Evolutionary conservation across 2,888 invertebrate genomes (phyloP), one percentile per base, ranked within the genome.

Genomic region (Notodonta dromedarius): DNA sequence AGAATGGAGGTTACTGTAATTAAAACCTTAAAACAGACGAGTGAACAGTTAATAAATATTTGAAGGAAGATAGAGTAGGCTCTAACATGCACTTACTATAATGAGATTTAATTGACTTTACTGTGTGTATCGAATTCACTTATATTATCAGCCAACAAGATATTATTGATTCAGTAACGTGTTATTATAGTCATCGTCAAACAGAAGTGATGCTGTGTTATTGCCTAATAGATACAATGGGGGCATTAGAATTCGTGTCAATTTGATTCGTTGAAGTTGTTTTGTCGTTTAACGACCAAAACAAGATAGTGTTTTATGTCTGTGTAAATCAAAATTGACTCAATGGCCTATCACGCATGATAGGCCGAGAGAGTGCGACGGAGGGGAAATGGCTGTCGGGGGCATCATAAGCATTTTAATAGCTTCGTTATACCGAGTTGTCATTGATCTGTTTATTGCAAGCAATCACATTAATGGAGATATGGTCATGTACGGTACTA

Each of bases 381-480:
- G 35, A 58, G 59, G 61, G 55, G 62, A 66, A 70, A 65, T 57
- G 61, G 14, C 44, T 59, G 61, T 61, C 54, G 44, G 16, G 54
- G 57, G 54, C 59, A 63, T 61, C 53, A 55, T 65, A 63, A 66
- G 55, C 42, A 54, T 65, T 66, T 65, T 69, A 71, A 73, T 68
- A 69, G 66, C 63, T 59, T 51, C 58, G 52, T 60, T 48, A 46
- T 60, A 69, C 70, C 51, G 65, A 63, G 62, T 66, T 64, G 70
- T 77, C 62, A 83, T 79, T 80, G 80, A 73, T 72, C 71, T 70
- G 67, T 79, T 78, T 77, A 78, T 77, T 76, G 64, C 67, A 58
- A 70, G 64, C 53, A 53, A 70, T 67, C 63, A 67, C 61, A 69
- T 67, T 58, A 63, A 57, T 63, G 64, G 52, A 58, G 55, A 67